Evolutionary conservation across 1,140 invertebrate species (phyloP).

Genomic region (Drosophila repletoides): DNA sequence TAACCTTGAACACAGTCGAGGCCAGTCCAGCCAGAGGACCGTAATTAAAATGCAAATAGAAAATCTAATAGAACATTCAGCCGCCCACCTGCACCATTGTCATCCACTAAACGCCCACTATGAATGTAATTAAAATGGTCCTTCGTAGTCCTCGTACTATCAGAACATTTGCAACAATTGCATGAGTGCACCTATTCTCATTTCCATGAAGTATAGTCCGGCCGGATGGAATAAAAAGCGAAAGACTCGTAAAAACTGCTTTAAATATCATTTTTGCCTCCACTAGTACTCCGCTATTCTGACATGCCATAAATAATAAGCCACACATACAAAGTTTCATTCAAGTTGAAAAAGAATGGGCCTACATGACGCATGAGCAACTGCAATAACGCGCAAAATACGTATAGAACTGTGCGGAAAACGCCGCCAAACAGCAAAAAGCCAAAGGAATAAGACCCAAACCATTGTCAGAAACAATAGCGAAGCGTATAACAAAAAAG

Average conservation of each 20-base stretch:
- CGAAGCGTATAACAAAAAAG: constrained; percentile 18
- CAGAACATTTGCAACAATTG: constrained; percentile 1
- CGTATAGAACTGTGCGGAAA: constrained; percentile 42
- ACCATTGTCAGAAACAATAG: constrained; percentile 34
- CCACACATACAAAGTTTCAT: constrained; percentile 23
- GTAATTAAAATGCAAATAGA: constrained; percentile 59
- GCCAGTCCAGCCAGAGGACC: background rate
- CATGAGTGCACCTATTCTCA: constrained; percentile 2
- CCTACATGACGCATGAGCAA: constrained; percentile 35
- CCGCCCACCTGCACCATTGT: background rate
- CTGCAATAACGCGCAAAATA: background rate
- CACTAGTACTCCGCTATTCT: background rate
- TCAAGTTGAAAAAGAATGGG: constrained; percentile 9
- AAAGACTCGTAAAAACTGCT: constrained; percentile 13
- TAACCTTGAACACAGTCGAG: background rate
- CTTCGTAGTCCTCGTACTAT: background rate
- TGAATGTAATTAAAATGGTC: constrained; percentile 46
- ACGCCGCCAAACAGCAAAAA: constrained; percentile 36
- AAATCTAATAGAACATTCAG: constrained; percentile 24
- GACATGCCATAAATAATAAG: constrained; percentile 57
- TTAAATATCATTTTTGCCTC: constrained; percentile 31
- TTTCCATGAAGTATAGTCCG: background rate
- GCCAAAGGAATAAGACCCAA: constrained; percentile 30
- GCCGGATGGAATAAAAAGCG: constrained; percentile 21
- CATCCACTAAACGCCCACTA: background rate